Conservation (phyloP, 2,113 vertebrate species). For the Hypocryptadius cinnamomeus region DNA sequence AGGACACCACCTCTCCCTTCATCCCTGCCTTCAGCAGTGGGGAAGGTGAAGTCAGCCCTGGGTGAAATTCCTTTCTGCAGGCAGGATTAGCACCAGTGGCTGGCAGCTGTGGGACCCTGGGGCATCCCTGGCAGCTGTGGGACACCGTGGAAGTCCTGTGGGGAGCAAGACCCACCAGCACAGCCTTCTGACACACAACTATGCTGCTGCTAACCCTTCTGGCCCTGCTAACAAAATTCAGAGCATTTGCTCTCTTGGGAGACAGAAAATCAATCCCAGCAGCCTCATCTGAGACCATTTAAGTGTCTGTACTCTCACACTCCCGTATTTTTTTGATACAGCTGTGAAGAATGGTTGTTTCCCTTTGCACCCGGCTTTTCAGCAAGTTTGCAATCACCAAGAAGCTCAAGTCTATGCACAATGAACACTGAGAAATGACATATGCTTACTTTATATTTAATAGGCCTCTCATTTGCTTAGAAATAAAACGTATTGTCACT, state of each 20-base stretch:
- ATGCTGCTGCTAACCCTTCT: fast-evolving
- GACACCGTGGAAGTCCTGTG: background rate
- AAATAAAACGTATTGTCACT: background rate
- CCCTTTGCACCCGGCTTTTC: background rate
- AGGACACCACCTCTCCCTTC: background rate
- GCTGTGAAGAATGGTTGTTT: background rate
- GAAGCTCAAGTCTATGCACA: background rate
- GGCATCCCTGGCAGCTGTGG: no score
- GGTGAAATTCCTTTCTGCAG: background rate
- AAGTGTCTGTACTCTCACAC: background rate
- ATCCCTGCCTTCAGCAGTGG: background rate
- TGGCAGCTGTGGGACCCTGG: background rate
- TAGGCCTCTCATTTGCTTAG: background rate
- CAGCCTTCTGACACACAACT: background rate
- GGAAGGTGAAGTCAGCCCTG: background rate
- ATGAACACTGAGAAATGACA: background rate
- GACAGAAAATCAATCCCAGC: background rate
- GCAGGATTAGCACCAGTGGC: background rate
- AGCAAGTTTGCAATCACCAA: background rate
- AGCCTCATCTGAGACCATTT: background rate
- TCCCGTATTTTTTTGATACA: background rate
- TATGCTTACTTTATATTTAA: background rate
- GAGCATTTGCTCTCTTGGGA: background rate
- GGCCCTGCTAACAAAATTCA: background rate
- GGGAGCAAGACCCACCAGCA: background rate